Evolutionary conservation across 2,888 invertebrate species (phyloP).

Genomic region (Isoperla grammatica): DNA sequence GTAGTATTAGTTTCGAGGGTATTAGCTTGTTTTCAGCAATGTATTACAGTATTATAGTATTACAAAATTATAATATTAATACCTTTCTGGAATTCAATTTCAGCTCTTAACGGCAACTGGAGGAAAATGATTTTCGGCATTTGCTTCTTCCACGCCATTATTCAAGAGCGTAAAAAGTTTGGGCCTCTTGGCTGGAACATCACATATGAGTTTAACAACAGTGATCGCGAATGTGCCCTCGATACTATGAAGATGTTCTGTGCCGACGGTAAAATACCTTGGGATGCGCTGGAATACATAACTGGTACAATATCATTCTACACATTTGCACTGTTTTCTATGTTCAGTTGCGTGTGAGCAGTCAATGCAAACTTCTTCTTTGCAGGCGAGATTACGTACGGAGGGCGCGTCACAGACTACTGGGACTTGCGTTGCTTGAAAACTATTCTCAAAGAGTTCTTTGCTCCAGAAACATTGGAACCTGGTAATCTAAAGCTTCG

Average conservation of each 20-base stretch:
- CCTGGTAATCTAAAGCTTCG: constrained; percentile 32
- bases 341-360: background rate
- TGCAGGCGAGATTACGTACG: constrained; percentile 84
- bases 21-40: no score
- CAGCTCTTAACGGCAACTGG: constrained; percentile 62
- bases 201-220: constrained; percentile 88
- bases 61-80: no score
- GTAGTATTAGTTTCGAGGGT: no score
- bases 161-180: constrained; percentile 89
- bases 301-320: constrained; percentile 51
- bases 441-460: constrained; percentile 74
- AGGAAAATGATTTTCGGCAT: constrained; percentile 70
- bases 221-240: constrained; percentile 84
- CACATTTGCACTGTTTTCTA: no score
- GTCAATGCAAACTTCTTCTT: constrained; percentile 28
- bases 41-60: no score
- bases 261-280: constrained; percentile 58
- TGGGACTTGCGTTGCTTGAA: constrained; percentile 87
- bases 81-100: no score
- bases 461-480: constrained; percentile 62
- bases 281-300: constrained; percentile 86
- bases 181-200: constrained; percentile 92
- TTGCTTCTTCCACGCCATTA: constrained; percentile 89
- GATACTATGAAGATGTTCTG: constrained; percentile 84
- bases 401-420: constrained; percentile 89